Conservation (phyloP, 2,113 vertebrate species). For the Pluvialis apricaria region DNA sequence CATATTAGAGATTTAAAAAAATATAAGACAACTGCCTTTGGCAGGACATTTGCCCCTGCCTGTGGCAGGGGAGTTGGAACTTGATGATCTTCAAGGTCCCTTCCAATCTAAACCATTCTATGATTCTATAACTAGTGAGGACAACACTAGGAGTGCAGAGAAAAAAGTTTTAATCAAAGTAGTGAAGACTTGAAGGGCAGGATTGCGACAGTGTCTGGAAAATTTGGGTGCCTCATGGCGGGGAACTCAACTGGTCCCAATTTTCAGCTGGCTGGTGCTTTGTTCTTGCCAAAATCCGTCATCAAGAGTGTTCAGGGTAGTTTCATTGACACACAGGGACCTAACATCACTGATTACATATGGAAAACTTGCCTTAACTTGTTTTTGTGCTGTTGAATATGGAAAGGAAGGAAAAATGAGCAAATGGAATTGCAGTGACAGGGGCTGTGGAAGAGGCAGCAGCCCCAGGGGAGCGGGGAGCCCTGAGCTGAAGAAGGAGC, state of each 20-base stretch:
- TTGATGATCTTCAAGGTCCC: no score
- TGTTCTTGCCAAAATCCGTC: background rate
- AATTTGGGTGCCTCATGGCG: background rate
- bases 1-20: background rate
- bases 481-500: background rate
- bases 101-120: no score
- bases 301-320: background rate
- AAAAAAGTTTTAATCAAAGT: background rate
- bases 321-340: background rate
- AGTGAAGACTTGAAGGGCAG: background rate
- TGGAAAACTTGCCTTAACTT: background rate
- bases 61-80: no score
- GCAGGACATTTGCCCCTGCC: no score
- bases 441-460: background rate
- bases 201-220: background rate
- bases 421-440: background rate
- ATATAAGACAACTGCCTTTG: fast-evolving
- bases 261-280: background rate
- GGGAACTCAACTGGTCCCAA: background rate
- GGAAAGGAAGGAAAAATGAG: background rate
- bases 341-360: background rate
- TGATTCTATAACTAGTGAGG: no score
- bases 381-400: background rate
- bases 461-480: background rate
- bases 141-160: background rate